phyloP scores from a whole-genome alignment of 2,113 vertebrate species.

The Etheostoma spectabile region DNA sequence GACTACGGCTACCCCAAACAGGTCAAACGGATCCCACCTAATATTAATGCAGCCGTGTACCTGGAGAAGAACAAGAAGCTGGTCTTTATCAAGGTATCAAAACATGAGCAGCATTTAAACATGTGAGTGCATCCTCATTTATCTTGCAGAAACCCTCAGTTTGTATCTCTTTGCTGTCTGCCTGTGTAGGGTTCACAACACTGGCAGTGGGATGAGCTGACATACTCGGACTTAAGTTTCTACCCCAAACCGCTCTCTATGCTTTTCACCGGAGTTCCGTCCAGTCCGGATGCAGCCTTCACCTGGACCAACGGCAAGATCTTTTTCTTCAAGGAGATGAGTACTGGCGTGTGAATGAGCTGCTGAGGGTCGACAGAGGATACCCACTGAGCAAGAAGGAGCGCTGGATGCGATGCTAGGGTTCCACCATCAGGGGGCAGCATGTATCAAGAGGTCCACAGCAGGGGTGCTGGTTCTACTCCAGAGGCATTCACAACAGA shows the following conservation, averaged over 20 bases:
- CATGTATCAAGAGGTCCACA: slow-evolving; percentile 17
- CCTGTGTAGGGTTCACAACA: slow-evolving; percentile 78
- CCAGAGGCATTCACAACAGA: slow-evolving; percentile 23
- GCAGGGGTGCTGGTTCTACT: slow-evolving; percentile 19
- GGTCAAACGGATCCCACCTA: slow-evolving; percentile 83
- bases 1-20: slow-evolving; percentile 88
- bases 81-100: slow-evolving; percentile 90
- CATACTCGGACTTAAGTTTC: slow-evolving; percentile 75
- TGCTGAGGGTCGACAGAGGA: slow-evolving; percentile 84
- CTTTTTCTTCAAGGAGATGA: slow-evolving; percentile 89
- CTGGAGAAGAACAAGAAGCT: slow-evolving; percentile 89
- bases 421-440: slow-evolving; percentile 61
- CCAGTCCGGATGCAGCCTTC: slow-evolving; percentile 84
- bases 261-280: slow-evolving; percentile 85
- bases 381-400: slow-evolving; percentile 86
- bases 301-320: slow-evolving; percentile 88
- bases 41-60: slow-evolving; percentile 89
- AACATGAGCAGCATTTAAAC: not conserved
- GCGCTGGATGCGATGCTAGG: slow-evolving; percentile 88
- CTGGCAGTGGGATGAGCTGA: slow-evolving; percentile 91
- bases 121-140: not conserved
- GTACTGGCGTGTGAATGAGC: slow-evolving; percentile 87
- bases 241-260: slow-evolving; percentile 87
- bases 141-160: not conserved
- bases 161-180: not conserved